These are phyloP conservation scores for Heliconius aoede DNA, from an alignment of 2,888 invertebrate species.

Conservation along the genomic window DNA sequence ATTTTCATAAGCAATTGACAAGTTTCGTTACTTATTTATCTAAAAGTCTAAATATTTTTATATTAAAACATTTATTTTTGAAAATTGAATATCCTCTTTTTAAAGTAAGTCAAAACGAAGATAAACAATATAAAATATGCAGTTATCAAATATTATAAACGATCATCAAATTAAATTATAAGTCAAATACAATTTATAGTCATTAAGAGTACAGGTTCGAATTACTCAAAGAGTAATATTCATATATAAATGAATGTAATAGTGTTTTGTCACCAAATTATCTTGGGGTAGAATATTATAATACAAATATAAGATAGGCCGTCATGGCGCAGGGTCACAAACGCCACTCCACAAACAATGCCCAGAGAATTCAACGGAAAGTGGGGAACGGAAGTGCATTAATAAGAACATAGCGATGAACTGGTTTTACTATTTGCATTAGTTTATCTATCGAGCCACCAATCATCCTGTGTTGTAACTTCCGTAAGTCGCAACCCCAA, in stretches of 20 bases:
- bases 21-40: slow-evolving; percentile 1
- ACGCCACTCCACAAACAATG: too few relatives aligned
- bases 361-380: too few relatives aligned
- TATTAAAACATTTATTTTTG: not conserved
- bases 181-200: not conserved
- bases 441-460: too few relatives aligned
- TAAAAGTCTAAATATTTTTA: not conserved
- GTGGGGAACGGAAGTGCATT: too few relatives aligned
- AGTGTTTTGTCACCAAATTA: too few relatives aligned
- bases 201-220: not conserved
- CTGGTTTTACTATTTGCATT: too few relatives aligned
- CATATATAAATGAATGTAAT: not conserved
- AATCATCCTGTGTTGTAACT: too few relatives aligned
- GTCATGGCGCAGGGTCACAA: too few relatives aligned
- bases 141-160: not conserved
- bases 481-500: too few relatives aligned
- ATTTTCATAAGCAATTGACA: slow-evolving; percentile 31
- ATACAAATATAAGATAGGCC: too few relatives aligned
- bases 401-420: too few relatives aligned
- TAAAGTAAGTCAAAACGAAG: slow-evolving; percentile 5
- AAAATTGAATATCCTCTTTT: slow-evolving; percentile 12
- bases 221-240: not conserved
- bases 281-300: too few relatives aligned
- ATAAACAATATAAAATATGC: not conserved
- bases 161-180: not conserved